Base-by-base conservation (phyloP, 2,113 vertebrate species). In the Callaeas wilsoni region DNA sequence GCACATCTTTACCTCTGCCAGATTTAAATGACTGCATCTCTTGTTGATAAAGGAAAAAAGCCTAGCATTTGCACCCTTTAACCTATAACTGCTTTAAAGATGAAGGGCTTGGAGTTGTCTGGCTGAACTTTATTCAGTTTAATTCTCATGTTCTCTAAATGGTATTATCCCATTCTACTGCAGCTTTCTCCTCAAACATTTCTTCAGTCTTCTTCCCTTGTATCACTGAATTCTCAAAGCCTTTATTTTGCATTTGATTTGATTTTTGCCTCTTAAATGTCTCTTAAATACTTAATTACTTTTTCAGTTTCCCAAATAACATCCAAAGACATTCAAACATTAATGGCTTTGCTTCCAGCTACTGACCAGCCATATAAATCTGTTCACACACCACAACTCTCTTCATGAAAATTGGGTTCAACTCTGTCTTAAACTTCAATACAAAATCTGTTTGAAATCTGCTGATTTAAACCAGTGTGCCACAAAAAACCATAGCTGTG, bases 291-390 rank as follows among this genome's bases (percentile, higher is more conserved):
- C 53, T 71, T 96, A 96, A 62, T 39, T 79, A 46, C 63, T 60
- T 82, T 93, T 95, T 78, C 70, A 82, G 81, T 83, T 93, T 93
- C 70, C 78, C 46, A 52, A 63, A 94, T 75, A 94, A 85, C 81
- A 96, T 93, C 70, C 79, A 91, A 74, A 92, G 74, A 93, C 69
- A 5, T 68, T 91, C 87, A 85, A 69, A 87, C 71, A 85, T 74
- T 87, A 93, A 93, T 74, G 78, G 67, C 35, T 94, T 93, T 85
- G 89, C 90, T 96, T 96, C 81, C 81, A 96, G 84, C 84, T 94
- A 93, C 82, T 95, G 84, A 69, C 63, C 78, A 87, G 67, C 39
- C 46, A n/a, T 83, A 94, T 91, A 95, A 93, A 97, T 97, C 85
- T 77, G 59, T 74, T 94, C 82, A 83, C 91, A 90, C 78, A 63